Evolutionary conservation across 2,113 vertebrate genomes (phyloP).

Genomic region (Pseudorasbora parva): DNA sequence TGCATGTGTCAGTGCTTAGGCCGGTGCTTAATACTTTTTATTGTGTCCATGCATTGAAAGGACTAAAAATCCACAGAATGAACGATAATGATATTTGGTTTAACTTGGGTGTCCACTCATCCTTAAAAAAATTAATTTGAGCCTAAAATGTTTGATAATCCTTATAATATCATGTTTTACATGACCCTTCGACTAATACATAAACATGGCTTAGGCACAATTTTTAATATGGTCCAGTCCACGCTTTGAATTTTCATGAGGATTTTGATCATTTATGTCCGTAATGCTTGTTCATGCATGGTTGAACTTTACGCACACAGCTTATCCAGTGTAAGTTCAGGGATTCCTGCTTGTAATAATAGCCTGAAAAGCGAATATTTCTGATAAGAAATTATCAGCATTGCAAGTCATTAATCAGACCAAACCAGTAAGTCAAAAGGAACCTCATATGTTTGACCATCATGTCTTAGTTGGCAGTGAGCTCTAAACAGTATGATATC

Average conservation of each 20-base stretch:
- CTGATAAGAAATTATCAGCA: background rate
- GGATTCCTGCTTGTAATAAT: too few species aligned
- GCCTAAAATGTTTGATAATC: background rate
- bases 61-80: conserved; percentile 63
- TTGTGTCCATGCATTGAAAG: conserved; percentile 52
- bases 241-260: conserved; percentile 9
- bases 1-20: conserved; percentile 55
- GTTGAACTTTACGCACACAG: background rate
- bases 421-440: background rate
- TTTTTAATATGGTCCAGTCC: conserved; percentile 29
- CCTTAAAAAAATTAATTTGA: background rate
- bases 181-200: conserved; percentile 26
- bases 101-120: background rate
- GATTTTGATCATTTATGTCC: background rate
- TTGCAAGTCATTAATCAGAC: background rate
- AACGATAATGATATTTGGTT: conserved; percentile 6
- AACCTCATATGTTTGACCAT: conserved; percentile 7
- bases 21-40: background rate
- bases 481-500: conserved; percentile 15
- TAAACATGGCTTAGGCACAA: conserved; percentile 18
- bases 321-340: background rate
- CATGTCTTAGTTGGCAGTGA: conserved; percentile 19
- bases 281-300: background rate
- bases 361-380: background rate
- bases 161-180: background rate